Percentiles rank a stretch among this genome's conserved stretches.
phyloP scores from a whole-genome alignment of 2,113 vertebrate genomes.

The Emydocephalus ijimae region DNA sequence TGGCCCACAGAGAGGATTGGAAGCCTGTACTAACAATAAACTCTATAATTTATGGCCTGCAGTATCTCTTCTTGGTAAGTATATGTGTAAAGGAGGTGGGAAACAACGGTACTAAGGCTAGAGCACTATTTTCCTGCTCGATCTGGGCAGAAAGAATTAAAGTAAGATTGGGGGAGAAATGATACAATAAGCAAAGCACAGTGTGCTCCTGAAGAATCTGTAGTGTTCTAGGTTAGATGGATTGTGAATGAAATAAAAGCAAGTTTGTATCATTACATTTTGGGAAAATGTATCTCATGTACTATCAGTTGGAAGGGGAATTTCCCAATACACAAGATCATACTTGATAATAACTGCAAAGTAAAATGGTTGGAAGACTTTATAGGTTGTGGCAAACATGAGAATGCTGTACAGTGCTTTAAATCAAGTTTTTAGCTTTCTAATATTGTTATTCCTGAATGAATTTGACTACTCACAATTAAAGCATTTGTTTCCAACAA shows the following conservation, averaged over 20 bases:
- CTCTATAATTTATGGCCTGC: conserved; percentile 97
- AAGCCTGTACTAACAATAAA: conserved; percentile 96
- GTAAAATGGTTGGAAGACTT: neutral
- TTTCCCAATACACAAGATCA: neutral
- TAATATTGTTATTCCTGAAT: neutral
- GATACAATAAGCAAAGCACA: neutral
- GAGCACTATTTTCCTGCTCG: neutral
- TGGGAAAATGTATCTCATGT: neutral
- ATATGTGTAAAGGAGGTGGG: neutral
- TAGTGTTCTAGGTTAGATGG: neutral
- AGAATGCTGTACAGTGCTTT: neutral
- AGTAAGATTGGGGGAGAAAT: neutral
- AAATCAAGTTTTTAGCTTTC: neutral
- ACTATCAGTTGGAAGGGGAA: neutral
- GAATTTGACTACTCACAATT: neutral
- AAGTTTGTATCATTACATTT: neutral
- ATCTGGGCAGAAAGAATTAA: neutral
- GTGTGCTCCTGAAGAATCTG: neutral
- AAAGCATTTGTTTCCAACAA: neutral
- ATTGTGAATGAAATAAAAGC: neutral
- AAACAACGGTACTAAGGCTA: neutral
- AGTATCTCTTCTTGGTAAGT: conserved; percentile 98
- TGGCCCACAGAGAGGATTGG: conserved; percentile 89
- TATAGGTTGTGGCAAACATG: neutral
- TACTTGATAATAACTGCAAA: neutral